Conservation (phyloP, 2,888 invertebrate species). For the Chironomus tentans region DNA sequence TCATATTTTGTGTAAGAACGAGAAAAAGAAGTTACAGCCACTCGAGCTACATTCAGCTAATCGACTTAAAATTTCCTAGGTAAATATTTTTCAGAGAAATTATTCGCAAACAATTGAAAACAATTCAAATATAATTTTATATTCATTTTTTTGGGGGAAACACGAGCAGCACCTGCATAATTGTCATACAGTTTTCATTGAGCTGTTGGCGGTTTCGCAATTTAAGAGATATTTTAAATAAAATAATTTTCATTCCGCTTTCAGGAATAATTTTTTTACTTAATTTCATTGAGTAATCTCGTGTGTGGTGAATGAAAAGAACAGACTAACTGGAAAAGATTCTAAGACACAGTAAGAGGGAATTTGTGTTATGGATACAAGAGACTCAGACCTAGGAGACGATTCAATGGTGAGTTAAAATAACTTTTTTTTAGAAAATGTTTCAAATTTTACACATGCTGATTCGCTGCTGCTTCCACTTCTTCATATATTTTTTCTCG, state of each 20-base stretch:
- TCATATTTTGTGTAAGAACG: too few relatives aligned
- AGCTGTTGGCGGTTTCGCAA: not conserved
- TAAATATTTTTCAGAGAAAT: constrained; percentile 6
- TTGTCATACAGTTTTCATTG: not conserved
- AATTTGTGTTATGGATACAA: constrained; percentile 29
- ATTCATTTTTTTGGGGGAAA: not conserved
- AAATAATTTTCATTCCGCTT: not conserved
- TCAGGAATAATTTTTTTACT: not conserved
- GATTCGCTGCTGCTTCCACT: not conserved
- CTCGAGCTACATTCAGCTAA: too few relatives aligned
- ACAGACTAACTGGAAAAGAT: too few relatives aligned
- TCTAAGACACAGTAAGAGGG: not conserved
- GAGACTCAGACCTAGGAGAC: constrained; percentile 67
- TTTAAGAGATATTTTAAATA: not conserved
- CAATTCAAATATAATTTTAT: constrained; percentile 14
- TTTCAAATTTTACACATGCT: not conserved
- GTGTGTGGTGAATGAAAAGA: not conserved
- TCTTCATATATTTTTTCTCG: not conserved
- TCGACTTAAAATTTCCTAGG: constrained; percentile 1
- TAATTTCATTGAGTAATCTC: too few relatives aligned
- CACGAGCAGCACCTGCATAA: constrained; percentile 5
- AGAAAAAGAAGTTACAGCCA: too few relatives aligned
- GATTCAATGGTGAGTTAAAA: constrained; percentile 59
- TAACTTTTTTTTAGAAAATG: not conserved
- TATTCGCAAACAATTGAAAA: constrained; percentile 6